Conservation (phyloP, 2,888 invertebrate genomes). For the Apocheima hispidaria region DNA sequence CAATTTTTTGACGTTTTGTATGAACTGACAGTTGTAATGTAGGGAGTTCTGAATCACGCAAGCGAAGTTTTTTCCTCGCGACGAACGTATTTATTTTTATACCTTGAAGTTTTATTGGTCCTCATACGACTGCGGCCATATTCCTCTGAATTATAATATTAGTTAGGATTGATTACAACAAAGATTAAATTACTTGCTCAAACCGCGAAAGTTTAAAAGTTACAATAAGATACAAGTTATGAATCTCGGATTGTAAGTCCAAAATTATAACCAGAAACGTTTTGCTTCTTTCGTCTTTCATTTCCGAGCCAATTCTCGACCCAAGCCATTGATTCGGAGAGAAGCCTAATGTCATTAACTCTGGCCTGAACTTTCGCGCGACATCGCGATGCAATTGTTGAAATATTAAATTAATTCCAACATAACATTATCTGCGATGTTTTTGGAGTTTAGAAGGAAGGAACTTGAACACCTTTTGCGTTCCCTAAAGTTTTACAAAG, state of each 20-base stretch:
- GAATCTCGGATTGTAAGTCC: background rate
- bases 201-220: too few relatives aligned
- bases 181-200: too few relatives aligned
- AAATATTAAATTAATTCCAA: constrained; percentile 46
- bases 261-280: background rate
- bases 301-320: constrained; percentile 41
- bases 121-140: too few relatives aligned
- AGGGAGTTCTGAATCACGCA: too few relatives aligned
- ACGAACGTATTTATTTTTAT: too few relatives aligned
- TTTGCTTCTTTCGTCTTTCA: constrained; percentile 17
- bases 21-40: too few relatives aligned
- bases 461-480: constrained; percentile 5
- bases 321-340: constrained; percentile 66
- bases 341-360: constrained; percentile 69
- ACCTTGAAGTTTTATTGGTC: too few relatives aligned
- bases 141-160: too few relatives aligned
- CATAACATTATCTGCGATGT: constrained; percentile 29
- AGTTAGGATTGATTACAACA: too few relatives aligned
- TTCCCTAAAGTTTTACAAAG: background rate
- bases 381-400: constrained; percentile 51
- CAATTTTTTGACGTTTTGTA: too few relatives aligned
- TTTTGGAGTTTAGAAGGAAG: constrained; percentile 21
- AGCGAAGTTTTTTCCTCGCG: too few relatives aligned
- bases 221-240: too few relatives aligned
- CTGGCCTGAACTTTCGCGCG: constrained; percentile 60